Conservation (phyloP, 1,140 invertebrate genomes). For the Solen grandis region DNA sequence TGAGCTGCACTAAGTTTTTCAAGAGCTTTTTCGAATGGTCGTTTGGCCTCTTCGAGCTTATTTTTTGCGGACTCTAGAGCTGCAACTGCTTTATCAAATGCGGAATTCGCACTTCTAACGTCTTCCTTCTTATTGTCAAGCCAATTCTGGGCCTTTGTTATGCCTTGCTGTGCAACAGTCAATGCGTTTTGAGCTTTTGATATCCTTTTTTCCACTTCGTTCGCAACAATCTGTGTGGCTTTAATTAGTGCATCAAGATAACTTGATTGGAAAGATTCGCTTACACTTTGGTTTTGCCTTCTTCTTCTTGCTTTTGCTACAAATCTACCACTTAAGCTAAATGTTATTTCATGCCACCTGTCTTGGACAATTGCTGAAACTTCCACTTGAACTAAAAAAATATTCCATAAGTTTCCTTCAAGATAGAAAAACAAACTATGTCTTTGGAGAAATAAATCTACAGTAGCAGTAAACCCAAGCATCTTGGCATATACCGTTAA, state of each 20-base stretch:
- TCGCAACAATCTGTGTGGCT: background rate
- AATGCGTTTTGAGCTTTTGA: slow-evolving; percentile 14
- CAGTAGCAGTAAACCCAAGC: slow-evolving; percentile 13
- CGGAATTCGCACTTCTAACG: background rate
- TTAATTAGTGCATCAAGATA: slow-evolving; percentile 34
- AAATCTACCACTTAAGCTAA: slow-evolving; percentile 13
- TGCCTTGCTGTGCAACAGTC: slow-evolving; percentile 2
- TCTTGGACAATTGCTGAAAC: slow-evolving; percentile 12
- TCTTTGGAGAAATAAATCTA: slow-evolving; percentile 1
- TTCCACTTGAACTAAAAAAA: slow-evolving; percentile 22
- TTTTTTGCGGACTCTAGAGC: slow-evolving; percentile 33
- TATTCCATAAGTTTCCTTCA: slow-evolving; percentile 43
- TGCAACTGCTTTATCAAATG: slow-evolving; percentile 43
- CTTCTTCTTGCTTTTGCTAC: background rate
- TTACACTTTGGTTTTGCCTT: background rate
- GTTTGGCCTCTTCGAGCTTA: slow-evolving; percentile 39
- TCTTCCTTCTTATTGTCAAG: slow-evolving; percentile 35
- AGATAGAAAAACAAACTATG: slow-evolving; percentile 31
- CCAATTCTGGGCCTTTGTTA: slow-evolving; percentile 29
- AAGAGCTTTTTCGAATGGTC: slow-evolving; percentile 34
- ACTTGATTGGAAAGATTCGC: slow-evolving; percentile 33
- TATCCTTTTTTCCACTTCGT: slow-evolving; percentile 2
- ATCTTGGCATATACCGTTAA: background rate
- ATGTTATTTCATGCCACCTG: slow-evolving; percentile 16
- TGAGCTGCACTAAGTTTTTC: slow-evolving; percentile 39